Conservation (phyloP, 2,113 vertebrate species). For the Alexandromys fortis region DNA sequence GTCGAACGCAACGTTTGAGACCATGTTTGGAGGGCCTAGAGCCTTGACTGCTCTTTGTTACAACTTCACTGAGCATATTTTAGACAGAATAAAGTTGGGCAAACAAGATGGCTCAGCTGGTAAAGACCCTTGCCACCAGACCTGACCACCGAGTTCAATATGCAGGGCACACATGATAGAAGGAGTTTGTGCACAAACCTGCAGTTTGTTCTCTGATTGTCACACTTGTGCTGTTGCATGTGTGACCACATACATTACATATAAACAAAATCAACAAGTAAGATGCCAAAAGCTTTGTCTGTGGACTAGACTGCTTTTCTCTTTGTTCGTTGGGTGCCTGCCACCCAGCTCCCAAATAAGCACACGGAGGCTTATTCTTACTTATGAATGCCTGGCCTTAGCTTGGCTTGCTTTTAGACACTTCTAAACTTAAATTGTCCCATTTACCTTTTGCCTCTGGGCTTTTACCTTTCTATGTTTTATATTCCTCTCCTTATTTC, state of each 20-base stretch:
- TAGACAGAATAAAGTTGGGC: not conserved
- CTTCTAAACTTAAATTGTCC: too few relatives aligned
- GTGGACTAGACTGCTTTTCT: not conserved
- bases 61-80: not conserved
- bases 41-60: not conserved
- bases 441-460: too few relatives aligned
- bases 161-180: not conserved
- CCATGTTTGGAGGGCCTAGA: not conserved
- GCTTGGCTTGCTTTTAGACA: too few relatives aligned
- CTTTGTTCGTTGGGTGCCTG: too few relatives aligned
- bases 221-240: not conserved
- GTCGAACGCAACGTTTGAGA: not conserved
- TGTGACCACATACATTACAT: too few relatives aligned
- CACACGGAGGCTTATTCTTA: too few relatives aligned
- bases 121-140: not conserved
- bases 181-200: not conserved
- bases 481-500: too few relatives aligned
- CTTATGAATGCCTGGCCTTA: too few relatives aligned
- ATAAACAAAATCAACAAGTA: not conserved
- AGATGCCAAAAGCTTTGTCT: not conserved
- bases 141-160: not conserved
- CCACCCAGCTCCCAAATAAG: too few relatives aligned
- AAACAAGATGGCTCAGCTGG: not conserved
- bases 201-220: not conserved
- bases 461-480: too few relatives aligned